Evolutionary conservation across 1,140 invertebrate species (phyloP).

Genomic region (Cotesia glomerata): DNA sequence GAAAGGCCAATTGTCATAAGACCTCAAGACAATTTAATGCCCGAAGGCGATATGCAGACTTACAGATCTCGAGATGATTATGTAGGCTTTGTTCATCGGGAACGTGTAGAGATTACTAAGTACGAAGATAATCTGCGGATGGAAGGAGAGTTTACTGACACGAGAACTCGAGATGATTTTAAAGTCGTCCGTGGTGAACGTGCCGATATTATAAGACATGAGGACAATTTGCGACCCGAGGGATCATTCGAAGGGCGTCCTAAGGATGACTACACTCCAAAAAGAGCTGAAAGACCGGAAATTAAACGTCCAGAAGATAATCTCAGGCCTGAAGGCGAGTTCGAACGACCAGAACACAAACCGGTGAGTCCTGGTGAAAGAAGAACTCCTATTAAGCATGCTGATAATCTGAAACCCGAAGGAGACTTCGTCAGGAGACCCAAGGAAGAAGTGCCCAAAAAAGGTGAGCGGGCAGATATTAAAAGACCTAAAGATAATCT

Average conservation of each 20-base stretch:
- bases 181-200: slow-evolving; percentile 62
- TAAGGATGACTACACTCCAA: slow-evolving; percentile 57
- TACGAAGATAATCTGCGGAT: slow-evolving; percentile 64
- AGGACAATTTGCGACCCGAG: slow-evolving; percentile 68
- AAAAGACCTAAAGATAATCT: slow-evolving; percentile 63
- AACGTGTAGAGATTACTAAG: slow-evolving; percentile 58
- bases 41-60: slow-evolving; percentile 65
- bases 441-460: slow-evolving; percentile 38
- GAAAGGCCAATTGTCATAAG: slow-evolving; percentile 64
- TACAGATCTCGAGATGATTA: slow-evolving; percentile 55
- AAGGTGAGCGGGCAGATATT: slow-evolving; percentile 36
- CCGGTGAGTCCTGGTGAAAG: slow-evolving; percentile 13
- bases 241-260: slow-evolving; percentile 60
- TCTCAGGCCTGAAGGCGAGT: slow-evolving; percentile 60
- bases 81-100: slow-evolving; percentile 62
- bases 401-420: slow-evolving; percentile 68
- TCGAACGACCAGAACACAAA: slow-evolving; percentile 53
- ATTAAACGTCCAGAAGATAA: slow-evolving; percentile 55
- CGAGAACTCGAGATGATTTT: slow-evolving; percentile 50
- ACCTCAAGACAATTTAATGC: slow-evolving; percentile 57
- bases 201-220: slow-evolving; percentile 64
- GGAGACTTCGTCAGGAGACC: slow-evolving; percentile 63
- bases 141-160: slow-evolving; percentile 62
- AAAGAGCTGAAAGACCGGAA: slow-evolving; percentile 39
- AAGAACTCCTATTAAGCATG: slow-evolving; percentile 14